Evolutionary conservation across 1,140 invertebrate genomes (phyloP), one percentile per base, ranked within the genome.

Genomic region (Pemphigus obesinymphae): DNA sequence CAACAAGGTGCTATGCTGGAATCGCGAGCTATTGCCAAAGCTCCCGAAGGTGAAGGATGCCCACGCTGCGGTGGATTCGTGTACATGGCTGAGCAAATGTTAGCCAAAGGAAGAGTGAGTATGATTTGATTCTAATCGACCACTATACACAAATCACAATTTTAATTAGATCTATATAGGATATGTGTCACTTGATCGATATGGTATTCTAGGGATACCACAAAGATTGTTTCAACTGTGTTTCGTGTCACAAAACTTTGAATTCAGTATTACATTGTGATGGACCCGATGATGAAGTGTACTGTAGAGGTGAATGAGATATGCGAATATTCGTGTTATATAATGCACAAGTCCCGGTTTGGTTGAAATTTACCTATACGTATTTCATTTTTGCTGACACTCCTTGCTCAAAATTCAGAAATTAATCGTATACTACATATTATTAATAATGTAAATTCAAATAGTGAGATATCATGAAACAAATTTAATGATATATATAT

Each of bases 201-300:
- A 72, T 73, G 75, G 76, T 26, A 70, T 83, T 84, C 86, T 90
- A 96, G 94, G 92, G 90, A 86, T 96, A 94, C 92, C 95, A 96
- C 90, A 94, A 91, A 89, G 89, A 90, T 88, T 96, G 95, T 90
- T 97, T 95, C 91, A 94, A 93, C 89, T 97, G 95, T 89, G 90
- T 92, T 88, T 90, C 91, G 87, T 98, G 97, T 90, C 92, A 92
- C 86, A 94, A 95, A 89, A 92, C 93, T 87, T 90, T 98, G 87
- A 96, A 98, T 88, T 97, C 96, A 83, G 95, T 94, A 84, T 93
- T 93, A 88, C 93, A 95, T 89, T 96, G 95, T 89, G 96, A 97
- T 88, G 94, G 93, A 85, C 96, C 96, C 85, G 96, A 97, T 89
- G 92, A 91, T 87, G 92, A 96, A 86, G 92, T 98, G 85, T 97